Conservation (phyloP, 1,140 invertebrate species). For the Rhopalosiphum padi region DNA sequence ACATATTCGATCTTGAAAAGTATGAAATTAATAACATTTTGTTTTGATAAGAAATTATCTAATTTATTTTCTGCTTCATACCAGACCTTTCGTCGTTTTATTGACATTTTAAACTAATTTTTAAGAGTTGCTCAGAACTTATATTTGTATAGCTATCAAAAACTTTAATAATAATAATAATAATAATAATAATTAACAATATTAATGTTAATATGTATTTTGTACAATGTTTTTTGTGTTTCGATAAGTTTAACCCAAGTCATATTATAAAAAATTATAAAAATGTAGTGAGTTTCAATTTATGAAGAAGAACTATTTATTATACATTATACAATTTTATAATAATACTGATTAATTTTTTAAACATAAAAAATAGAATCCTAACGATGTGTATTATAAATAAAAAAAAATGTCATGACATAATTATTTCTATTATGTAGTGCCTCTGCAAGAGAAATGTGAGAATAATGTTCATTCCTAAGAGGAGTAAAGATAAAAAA, state of each 20-base stretch:
- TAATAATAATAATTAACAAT: neutral
- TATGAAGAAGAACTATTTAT: neutral
- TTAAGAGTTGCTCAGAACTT: neutral
- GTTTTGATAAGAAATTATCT: neutral
- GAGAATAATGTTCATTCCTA: neutral
- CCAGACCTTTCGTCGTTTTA: neutral
- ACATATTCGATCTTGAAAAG: neutral
- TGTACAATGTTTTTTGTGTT: neutral
- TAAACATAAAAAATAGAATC: neutral
- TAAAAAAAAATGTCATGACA: neutral
- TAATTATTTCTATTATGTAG: conserved; percentile 7
- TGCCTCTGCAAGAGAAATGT: neutral
- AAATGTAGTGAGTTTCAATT: neutral
- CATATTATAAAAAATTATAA: neutral
- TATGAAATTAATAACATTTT: neutral
- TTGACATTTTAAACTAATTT: neutral
- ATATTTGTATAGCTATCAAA: neutral
- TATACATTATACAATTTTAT: neutral
- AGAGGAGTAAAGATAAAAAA: neutral
- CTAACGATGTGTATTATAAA: neutral
- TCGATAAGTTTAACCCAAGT: neutral
- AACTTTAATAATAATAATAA: neutral
- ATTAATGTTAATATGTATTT: neutral
- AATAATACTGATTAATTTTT: conserved; percentile 16
- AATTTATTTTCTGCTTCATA: neutral